Conservation (phyloP, 2,888 invertebrate species). For the Nomada fucata region DNA sequence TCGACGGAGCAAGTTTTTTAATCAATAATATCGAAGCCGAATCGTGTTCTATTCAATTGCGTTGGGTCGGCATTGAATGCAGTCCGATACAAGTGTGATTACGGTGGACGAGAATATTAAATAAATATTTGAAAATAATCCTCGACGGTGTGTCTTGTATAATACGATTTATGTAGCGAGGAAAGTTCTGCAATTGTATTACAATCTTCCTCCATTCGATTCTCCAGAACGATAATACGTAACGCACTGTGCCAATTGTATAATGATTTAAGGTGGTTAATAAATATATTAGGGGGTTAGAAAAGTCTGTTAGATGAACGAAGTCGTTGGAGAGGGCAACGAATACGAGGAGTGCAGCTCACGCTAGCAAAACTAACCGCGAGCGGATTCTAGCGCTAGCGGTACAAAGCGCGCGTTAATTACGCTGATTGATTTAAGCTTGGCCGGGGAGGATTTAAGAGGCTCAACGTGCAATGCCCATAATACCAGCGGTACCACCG, state of each 20-base stretch:
- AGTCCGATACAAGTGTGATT: too few relatives aligned
- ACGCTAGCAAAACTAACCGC: conserved; percentile 44
- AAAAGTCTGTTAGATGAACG: background rate
- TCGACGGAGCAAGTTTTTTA: background rate
- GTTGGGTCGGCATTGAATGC: background rate
- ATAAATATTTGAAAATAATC: too few relatives aligned
- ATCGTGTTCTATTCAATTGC: background rate
- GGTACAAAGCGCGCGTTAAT: conserved; percentile 81
- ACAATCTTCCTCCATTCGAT: too few relatives aligned
- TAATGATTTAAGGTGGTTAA: too few relatives aligned
- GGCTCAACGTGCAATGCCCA: conserved; percentile 67
- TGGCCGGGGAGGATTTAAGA: conserved; percentile 76
- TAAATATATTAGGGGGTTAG: too few relatives aligned
- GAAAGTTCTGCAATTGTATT: too few relatives aligned
- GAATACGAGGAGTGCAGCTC: conserved; percentile 23
- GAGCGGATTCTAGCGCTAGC: conserved; percentile 76
- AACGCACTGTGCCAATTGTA: too few relatives aligned
- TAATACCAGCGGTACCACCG: conserved; percentile 45
- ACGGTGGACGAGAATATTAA: too few relatives aligned
- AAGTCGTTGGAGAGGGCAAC: conserved; percentile 6
- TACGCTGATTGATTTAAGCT: conserved; percentile 81
- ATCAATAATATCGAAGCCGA: background rate
- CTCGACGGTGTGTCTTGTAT: too few relatives aligned
- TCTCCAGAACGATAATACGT: too few relatives aligned
- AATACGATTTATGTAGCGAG: too few relatives aligned